Evolutionary conservation across 2,888 invertebrate genomes (phyloP).

Genomic region (Seladonia tumulorum): DNA sequence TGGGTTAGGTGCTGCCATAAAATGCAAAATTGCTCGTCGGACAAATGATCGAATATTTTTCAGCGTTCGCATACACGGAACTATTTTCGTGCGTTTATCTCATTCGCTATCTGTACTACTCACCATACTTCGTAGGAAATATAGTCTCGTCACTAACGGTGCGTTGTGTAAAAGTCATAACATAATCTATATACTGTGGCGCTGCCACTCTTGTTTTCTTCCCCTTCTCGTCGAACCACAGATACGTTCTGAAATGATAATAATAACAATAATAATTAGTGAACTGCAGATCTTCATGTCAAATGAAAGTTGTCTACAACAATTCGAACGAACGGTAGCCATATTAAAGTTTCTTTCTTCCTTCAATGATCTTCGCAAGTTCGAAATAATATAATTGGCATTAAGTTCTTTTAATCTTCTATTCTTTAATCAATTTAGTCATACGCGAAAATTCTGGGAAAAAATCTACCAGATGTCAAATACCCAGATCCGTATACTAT

Average conservation of each 20-base stretch:
- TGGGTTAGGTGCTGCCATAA: neutral
- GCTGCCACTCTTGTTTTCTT: conserved; percentile 99
- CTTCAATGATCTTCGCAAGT: too few species aligned
- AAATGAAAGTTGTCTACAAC: too few species aligned
- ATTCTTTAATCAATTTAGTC: too few species aligned
- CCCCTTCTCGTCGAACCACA: conserved; percentile 99
- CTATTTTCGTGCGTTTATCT: neutral
- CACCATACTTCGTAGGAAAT: conserved; percentile 99
- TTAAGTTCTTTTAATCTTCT: too few species aligned
- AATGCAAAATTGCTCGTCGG: neutral
- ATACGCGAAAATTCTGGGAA: too few species aligned
- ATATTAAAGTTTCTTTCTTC: too few species aligned
- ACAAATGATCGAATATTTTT: neutral
- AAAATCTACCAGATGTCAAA: too few species aligned
- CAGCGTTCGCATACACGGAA: neutral
- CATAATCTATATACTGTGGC: conserved; percentile 99
- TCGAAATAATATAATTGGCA: too few species aligned
- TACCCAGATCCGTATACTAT: too few species aligned
- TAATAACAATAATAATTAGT: neutral
- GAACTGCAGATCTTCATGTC: neutral
- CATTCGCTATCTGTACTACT: conserved; percentile 68
- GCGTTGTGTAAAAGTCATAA: conserved; percentile 99
- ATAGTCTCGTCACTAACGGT: conserved; percentile 98
- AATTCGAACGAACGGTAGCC: too few species aligned
- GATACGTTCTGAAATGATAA: conserved; percentile 91